Base-by-base conservation (phyloP, 2,888 invertebrate genomes). In the Entomobrya proxima region DNA sequence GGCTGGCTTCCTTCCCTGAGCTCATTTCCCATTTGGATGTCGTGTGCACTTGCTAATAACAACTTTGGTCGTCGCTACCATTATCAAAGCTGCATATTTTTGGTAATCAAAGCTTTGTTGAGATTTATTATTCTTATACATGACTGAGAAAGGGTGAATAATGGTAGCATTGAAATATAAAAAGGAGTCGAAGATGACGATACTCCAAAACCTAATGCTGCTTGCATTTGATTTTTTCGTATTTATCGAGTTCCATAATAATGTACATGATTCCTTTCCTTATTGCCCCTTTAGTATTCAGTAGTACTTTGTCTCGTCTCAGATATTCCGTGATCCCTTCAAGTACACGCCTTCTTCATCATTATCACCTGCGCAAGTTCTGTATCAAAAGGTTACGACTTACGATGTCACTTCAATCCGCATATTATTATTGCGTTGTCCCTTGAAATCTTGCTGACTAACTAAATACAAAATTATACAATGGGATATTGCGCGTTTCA, bases 1-100 rank as follows among this genome's bases (percentile, higher is more conserved):
- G 81, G 74, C 81, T 81, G 61, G 74, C 81, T 81, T 81, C 83
- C 75, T 83, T 15, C 76, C 67, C 76, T 83, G 83, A 75, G 76
- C 83, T 76, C 83, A 83, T 76, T 76, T 83, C 76, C 83, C 83
- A 82, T 82, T 83, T 83, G 7, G n/a, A 83, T 61, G 35, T 44
- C 50, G 21, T 55, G 61, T 32, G n/a, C 32, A 61, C 61, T 61
- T 32, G n/a, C 32, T 27, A 27, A 30, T 52, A 75, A 55, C 55
- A 35, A 75, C 55, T 55, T 30, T 24, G 35, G 35, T 55, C 37
- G 37, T 75, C 6, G 13, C 24, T 61, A 32, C 61, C 30, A 1
- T 61, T 32, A 15, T 2, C 61, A 61, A 76, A 5, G 32, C 32
- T 37, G 15, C 37, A 40, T 18, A n/a, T 75, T 64, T 30, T 6